These are phyloP conservation scores for Xestia c-nigrum DNA, from an alignment of 2,888 invertebrate genomes.

Conservation along the genomic window DNA sequence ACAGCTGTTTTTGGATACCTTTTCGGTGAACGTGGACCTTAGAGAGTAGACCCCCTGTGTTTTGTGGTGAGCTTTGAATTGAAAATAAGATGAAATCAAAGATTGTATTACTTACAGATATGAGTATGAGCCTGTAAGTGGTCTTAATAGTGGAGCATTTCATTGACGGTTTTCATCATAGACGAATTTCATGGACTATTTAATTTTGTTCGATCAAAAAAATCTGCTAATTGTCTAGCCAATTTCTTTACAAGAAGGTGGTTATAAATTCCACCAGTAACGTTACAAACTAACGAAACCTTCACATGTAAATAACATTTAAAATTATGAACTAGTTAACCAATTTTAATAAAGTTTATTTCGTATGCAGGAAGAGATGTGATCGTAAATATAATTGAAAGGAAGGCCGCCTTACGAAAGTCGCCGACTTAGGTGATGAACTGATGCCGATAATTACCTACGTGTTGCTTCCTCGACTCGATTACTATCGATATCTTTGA, in stretches of 20 bases:
- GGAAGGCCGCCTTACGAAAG: constrained; percentile 61
- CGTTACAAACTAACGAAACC: neutral
- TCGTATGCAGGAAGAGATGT: constrained; percentile 55
- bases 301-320: neutral
- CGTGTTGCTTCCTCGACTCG: constrained; percentile 33
- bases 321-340: neutral
- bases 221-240: neutral
- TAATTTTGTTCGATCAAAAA: neutral
- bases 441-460: constrained; percentile 37
- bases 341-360: constrained; percentile 39
- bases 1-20: no score
- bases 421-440: constrained; percentile 55
- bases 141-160: neutral
- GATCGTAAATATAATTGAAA: constrained; percentile 46
- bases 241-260: neutral
- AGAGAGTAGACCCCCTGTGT: no score
- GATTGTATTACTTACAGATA: neutral
- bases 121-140: neutral
- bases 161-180: neutral
- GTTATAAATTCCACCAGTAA: neutral
- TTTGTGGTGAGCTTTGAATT: neutral
- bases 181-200: neutral
- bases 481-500: constrained; percentile 24
- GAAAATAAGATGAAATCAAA: neutral
- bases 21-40: no score